Evolutionary conservation across 1,140 invertebrate genomes (phyloP).

Genomic region (Scaptomyza graminum): DNA sequence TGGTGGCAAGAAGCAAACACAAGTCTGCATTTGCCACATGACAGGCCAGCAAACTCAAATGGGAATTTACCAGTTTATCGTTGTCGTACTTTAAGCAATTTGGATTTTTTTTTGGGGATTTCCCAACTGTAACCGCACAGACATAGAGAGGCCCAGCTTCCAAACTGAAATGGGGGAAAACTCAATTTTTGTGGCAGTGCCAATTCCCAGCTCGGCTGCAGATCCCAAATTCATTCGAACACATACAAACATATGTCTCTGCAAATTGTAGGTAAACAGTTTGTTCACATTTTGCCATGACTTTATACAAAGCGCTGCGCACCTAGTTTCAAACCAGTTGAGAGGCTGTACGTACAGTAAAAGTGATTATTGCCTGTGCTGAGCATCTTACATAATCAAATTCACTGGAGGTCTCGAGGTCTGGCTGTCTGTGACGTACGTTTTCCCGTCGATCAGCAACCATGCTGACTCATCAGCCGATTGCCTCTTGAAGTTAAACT

Average conservation of each 20-base stretch:
- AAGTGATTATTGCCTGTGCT: slow-evolving; percentile 70
- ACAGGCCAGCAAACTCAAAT: not conserved
- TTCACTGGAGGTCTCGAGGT: not conserved
- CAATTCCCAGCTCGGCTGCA: not conserved
- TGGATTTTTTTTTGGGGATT: not conserved
- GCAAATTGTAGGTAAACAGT: slow-evolving; percentile 24
- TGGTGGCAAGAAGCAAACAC: not conserved
- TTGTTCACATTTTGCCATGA: slow-evolving; percentile 74
- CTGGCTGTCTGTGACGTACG: slow-evolving; percentile 71
- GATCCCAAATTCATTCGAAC: not conserved
- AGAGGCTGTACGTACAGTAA: slow-evolving; percentile 51
- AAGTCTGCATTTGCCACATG: not conserved
- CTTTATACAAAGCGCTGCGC: slow-evolving; percentile 30
- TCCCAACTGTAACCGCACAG: slow-evolving; percentile 9
- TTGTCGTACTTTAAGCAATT: not conserved
- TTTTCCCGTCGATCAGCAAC: slow-evolving; percentile 55
- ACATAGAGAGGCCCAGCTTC: not conserved
- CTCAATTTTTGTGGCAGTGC: not conserved
- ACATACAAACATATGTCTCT: not conserved
- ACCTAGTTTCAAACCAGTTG: slow-evolving; percentile 59
- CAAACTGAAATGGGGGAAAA: slow-evolving; percentile 1
- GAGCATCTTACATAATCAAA: slow-evolving; percentile 61
- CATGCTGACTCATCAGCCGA: slow-evolving; percentile 28
- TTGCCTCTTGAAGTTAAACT: slow-evolving; percentile 76
- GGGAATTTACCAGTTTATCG: slow-evolving; percentile 8